Conservation (phyloP, 2,888 invertebrate genomes). For the Lamellibrachia columna region DNA sequence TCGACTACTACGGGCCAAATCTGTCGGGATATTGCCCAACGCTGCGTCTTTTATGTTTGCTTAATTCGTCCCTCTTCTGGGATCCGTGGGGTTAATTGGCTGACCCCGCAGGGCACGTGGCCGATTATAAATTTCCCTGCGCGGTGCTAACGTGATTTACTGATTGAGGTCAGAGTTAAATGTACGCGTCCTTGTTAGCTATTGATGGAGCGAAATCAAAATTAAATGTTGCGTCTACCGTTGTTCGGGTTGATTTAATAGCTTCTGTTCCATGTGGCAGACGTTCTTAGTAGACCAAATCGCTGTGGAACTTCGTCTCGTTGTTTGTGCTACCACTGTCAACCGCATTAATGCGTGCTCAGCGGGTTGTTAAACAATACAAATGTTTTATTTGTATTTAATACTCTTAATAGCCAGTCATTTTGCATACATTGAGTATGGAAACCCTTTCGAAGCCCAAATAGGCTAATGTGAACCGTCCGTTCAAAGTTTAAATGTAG, state of each 20-base stretch:
- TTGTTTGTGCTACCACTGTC: too few species aligned
- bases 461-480: too few species aligned
- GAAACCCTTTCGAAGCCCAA: too few species aligned
- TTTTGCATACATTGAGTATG: too few species aligned
- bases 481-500: too few species aligned
- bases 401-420: too few species aligned
- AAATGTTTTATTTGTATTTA: too few species aligned
- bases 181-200: neutral
- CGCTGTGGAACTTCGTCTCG: too few species aligned
- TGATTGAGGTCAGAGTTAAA: constrained; percentile 9
- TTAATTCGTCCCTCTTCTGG: constrained; percentile 24
- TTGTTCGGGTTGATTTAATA: neutral
- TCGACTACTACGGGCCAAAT: constrained; percentile 18
- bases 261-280: neutral
- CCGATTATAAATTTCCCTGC: constrained; percentile 10
- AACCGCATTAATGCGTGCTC: too few species aligned
- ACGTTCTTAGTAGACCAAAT: neutral
- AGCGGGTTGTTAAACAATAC: too few species aligned
- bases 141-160: constrained; percentile 13
- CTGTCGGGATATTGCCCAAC: constrained; percentile 23
- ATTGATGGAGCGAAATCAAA: neutral
- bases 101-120: constrained; percentile 2
- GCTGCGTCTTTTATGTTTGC: constrained; percentile 31
- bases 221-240: neutral
- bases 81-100: constrained; percentile 18